A percentile compares a stretch with the other conserved stretches of the same genome.
These are phyloP conservation scores for Hoplostethus mediterraneus DNA, from an alignment of 2,797 vertebrate species.

Conservation along the genomic window DNA sequence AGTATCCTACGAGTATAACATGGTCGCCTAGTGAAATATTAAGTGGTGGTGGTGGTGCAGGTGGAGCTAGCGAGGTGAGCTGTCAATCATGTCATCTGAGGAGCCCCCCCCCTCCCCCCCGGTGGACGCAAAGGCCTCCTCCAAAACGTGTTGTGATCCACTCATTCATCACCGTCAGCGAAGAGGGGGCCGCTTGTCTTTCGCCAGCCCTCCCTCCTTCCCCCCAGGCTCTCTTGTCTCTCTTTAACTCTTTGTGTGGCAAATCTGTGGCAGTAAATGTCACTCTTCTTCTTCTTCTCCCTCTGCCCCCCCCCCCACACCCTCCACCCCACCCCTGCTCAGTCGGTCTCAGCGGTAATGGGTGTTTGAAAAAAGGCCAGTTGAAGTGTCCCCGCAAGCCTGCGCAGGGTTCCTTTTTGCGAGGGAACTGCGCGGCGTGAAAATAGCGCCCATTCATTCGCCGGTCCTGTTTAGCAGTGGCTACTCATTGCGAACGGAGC, in stretches of 20 bases:
- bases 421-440: conserved; percentile 71
- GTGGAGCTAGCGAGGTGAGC: conserved; percentile 59
- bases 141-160: conserved; percentile 79
- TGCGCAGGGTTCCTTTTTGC: conserved; percentile 76
- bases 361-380: conserved; percentile 74
- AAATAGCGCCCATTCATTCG: conserved; percentile 81
- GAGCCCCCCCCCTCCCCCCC: conserved; percentile 47
- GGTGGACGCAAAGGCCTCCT: conserved; percentile 65
- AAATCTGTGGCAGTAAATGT: conserved; percentile 64
- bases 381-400: conserved; percentile 77
- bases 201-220: conserved; percentile 55
- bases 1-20: conserved; percentile 33
- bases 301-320: conserved; percentile 7
- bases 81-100: conserved; percentile 78
- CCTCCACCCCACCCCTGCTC: conserved; percentile 61
- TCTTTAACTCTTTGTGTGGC: conserved; percentile 77
- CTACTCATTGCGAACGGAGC: conserved; percentile 72
- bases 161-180: conserved; percentile 82
- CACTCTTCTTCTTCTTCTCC: conserved; percentile 57
- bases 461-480: conserved; percentile 68
- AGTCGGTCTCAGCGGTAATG: conserved; percentile 61
- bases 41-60: conserved; percentile 48
- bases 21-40: conserved; percentile 52
- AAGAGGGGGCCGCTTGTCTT: conserved; percentile 69
- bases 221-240: conserved; percentile 5